Evolutionary conservation across 2,797 vertebrate genomes (phyloP), one percentile per base, ranked within the genome.

Genomic region (Poecile montanus): DNA sequence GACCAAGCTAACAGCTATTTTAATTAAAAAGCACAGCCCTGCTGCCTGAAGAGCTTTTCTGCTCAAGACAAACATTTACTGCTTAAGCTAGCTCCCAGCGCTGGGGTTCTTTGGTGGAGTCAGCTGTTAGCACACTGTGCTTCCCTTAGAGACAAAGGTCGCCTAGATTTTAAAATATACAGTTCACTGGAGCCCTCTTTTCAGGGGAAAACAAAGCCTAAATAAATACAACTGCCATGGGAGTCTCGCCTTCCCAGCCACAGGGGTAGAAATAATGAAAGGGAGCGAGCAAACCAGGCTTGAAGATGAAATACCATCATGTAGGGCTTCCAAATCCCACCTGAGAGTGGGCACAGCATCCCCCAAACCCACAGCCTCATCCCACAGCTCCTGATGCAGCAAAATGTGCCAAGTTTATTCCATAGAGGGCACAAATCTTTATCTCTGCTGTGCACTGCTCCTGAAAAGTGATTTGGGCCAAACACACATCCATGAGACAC

Each of bases 31-130:
- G 85, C 63, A 91, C 38, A 84, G 67, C 61, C 20, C 61, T 57
- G 60, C 57, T 90, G 88, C 88, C 83, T 85, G 91, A 96, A 96
- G 89, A 96, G 89, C 85, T 92, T 95, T 93, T 90, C 80, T 88
- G 34, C 77, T 94, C 70, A 92, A 93, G 91, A 94, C 92, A 96
- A 97, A 96, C 94, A 96, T 93, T 95, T 86, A 70, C 66, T 94
- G 70, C 94, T 96, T 82, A 92, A 93, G 67, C 81, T 50, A 57
- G 56, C 62, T 93, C 56, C 82, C 74, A 70, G 16, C 7, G 22
- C 51, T 50, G 88, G 56, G 58, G 91, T 10, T 60, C 84, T 76
- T 93, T 74, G 73, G 90, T 90, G 63, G 86, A 96, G 83, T 93
- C 95, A 93, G 89, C 95, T 93, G 80, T 71, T 40, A 63, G 88